phyloP scores from a whole-genome alignment of 1,140 invertebrate species.

The Lasioglossum albipes region DNA sequence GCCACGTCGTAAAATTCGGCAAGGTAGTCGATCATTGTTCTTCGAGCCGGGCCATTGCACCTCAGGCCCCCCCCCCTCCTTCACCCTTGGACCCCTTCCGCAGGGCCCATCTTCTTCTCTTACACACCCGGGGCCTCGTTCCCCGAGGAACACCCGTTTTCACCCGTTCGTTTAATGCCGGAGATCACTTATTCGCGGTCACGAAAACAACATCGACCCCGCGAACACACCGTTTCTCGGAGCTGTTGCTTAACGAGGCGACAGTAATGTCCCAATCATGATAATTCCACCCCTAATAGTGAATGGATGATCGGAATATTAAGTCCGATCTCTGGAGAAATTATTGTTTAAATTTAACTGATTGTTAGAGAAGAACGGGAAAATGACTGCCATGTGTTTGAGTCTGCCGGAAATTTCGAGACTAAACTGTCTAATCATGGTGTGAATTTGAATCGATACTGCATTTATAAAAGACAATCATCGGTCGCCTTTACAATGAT shows the following conservation, averaged over 20 bases:
- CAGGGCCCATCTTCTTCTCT: neutral
- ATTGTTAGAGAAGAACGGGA: too few species aligned
- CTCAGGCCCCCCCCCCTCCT: neutral
- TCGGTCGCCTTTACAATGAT: too few species aligned
- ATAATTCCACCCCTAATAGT: neutral
- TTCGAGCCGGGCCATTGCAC: constrained; percentile 37
- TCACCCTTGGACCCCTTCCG: neutral
- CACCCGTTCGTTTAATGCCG: constrained; percentile 11
- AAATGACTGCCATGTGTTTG: too few species aligned
- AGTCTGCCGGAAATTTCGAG: too few species aligned
- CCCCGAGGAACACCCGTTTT: neutral
- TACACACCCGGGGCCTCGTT: neutral
- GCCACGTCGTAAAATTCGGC: constrained; percentile 53
- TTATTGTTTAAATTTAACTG: too few species aligned
- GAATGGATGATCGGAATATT: neutral
- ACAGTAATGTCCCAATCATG: neutral
- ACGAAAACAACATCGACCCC: neutral
- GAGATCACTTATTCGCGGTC: constrained; percentile 17
- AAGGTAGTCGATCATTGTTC: constrained; percentile 51
- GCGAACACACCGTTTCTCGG: neutral
- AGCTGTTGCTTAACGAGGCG: neutral
- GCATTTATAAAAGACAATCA: too few species aligned
- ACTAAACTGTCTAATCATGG: too few species aligned
- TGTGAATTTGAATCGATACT: too few species aligned
- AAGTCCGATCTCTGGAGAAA: neutral